Percentiles rank a stretch among this genome's conserved stretches.
Evolutionary conservation across 2,888 invertebrate species (phyloP).

Genomic region (Mythimna impura): DNA sequence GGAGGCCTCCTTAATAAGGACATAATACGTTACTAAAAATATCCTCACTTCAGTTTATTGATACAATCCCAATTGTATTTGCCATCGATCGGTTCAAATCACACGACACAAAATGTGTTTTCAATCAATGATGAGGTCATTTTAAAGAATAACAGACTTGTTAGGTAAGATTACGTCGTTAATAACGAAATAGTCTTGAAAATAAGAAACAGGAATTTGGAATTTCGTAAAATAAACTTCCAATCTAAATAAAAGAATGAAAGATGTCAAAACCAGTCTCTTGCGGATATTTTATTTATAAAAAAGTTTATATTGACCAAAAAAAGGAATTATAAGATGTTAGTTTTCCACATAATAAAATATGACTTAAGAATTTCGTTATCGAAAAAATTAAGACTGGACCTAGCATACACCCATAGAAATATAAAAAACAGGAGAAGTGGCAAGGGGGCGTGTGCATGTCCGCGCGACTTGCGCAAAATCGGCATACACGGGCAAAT

Average conservation of each 20-base stretch:
- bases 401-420: conserved; percentile 2
- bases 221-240: background rate
- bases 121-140: conserved; percentile 65
- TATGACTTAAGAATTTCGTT: background rate
- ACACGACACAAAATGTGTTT: conserved; percentile 55
- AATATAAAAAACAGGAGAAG: no score
- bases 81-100: conserved; percentile 44
- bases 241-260: background rate
- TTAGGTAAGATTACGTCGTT: conserved; percentile 36
- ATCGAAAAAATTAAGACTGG: background rate
- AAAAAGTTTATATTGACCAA: background rate
- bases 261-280: background rate
- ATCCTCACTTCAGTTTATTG: conserved; percentile 32
- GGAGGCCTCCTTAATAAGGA: conserved; percentile 37
- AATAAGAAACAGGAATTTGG: conserved; percentile 3
- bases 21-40: conserved; percentile 41
- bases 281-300: background rate
- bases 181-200: conserved; percentile 19
- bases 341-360: background rate
- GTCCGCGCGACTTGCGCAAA: no score
- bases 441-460: no score
- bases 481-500: no score
- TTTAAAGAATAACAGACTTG: conserved; percentile 44
- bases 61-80: conserved; percentile 50
- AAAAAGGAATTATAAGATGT: background rate